phyloP scores from a whole-genome alignment of 1,140 invertebrate species.

The Dendroctonus ponderosae region DNA sequence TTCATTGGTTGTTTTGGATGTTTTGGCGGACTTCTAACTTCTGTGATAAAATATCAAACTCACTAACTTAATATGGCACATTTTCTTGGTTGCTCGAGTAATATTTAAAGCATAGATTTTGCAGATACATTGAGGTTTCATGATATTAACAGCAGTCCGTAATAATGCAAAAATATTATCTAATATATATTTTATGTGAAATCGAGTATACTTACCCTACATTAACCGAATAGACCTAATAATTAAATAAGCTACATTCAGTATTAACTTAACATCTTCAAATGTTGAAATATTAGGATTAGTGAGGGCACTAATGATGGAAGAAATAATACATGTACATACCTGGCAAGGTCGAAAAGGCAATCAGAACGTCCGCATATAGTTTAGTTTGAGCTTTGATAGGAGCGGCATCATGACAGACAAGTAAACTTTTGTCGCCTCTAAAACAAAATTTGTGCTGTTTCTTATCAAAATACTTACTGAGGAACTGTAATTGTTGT shows the following conservation, averaged over 20 bases:
- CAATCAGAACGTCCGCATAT: conserved; percentile 36
- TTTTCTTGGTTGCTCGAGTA: too few species aligned
- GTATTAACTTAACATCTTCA: not conserved
- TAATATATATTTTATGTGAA: not conserved
- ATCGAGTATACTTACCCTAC: not conserved
- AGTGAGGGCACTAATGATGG: not conserved
- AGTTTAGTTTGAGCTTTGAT: conserved; percentile 19
- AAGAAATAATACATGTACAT: not conserved
- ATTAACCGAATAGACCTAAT: conserved; percentile 1
- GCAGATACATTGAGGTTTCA: too few species aligned
- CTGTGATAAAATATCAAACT: too few species aligned
- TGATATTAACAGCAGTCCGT: too few species aligned
- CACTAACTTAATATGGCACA: too few species aligned
- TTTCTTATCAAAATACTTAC: not conserved
- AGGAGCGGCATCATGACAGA: conserved; percentile 21
- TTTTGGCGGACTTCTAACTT: too few species aligned
- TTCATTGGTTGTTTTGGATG: too few species aligned
- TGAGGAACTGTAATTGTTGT: not conserved
- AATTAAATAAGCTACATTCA: not conserved
- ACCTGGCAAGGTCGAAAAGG: conserved; percentile 40
- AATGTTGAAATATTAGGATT: not conserved
- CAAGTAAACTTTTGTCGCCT: conserved; percentile 18
- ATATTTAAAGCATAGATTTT: too few species aligned
- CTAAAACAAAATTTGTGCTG: conserved; percentile 9
- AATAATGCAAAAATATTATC: not conserved